Percentiles rank a stretch among this genome's conserved stretches.
These are phyloP conservation scores for Kryptopterus vitreolus DNA, from an alignment of 2,797 vertebrate species.

Conservation along the genomic window DNA sequence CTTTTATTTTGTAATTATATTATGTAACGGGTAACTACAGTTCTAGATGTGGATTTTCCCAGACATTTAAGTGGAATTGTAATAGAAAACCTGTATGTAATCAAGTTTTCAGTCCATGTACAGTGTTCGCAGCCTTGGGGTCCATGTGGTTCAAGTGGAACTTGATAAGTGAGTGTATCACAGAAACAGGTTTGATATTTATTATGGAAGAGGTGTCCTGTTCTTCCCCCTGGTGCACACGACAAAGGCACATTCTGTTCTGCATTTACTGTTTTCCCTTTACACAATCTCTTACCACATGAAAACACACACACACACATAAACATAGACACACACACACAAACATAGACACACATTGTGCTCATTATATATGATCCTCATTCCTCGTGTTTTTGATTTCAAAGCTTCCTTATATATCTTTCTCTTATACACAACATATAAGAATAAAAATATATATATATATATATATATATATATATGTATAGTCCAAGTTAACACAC, in stretches of 20 bases:
- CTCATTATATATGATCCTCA: not conserved
- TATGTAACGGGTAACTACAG: too few relatives aligned
- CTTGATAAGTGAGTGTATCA: not conserved
- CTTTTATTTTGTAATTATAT: too few relatives aligned
- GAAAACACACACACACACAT: constrained; percentile 43
- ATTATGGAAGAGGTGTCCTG: not conserved
- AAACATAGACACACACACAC: constrained; percentile 30
- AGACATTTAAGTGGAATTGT: not conserved
- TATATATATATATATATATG: too few relatives aligned
- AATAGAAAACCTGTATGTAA: not conserved
- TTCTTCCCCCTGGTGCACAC: not conserved
- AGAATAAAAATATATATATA: too few relatives aligned
- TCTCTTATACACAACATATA: not conserved
- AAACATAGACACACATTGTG: not conserved
- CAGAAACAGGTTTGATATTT: constrained; percentile 10
- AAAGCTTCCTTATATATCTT: not conserved
- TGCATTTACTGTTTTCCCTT: not conserved
- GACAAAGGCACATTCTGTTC: constrained; percentile 5
- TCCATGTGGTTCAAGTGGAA: not conserved
- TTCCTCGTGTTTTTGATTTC: not conserved
- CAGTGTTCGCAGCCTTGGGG: not conserved
- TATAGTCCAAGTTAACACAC: too few relatives aligned
- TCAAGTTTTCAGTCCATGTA: not conserved
- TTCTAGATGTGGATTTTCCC: not conserved
- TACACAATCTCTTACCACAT: not conserved